These are phyloP conservation scores for Caenorhabditis tropicalis DNA, from an alignment of 1,140 invertebrate species.

Conservation along the genomic window DNA sequence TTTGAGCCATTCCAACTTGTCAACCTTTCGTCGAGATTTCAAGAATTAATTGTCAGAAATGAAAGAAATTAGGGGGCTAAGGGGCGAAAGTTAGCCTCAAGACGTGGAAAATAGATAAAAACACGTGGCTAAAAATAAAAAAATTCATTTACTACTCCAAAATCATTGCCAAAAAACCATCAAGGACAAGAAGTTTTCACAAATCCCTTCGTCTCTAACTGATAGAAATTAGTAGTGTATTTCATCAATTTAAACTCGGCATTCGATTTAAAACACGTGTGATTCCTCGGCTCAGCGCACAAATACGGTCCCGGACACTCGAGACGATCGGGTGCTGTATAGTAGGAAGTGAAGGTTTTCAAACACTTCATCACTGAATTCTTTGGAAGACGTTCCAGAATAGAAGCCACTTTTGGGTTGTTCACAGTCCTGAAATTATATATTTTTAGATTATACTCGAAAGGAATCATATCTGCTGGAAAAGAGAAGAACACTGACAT, in stretches of 20 bases:
- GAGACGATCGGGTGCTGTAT: neutral
- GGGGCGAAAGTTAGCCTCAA: neutral
- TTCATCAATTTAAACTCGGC: neutral
- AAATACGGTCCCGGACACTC: neutral
- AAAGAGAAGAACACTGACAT: too few relatives aligned
- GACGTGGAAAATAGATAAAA: too few relatives aligned
- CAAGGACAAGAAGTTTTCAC: neutral
- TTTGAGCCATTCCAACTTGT: neutral
- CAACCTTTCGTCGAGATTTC: neutral
- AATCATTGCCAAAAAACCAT: too few relatives aligned
- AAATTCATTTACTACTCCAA: too few relatives aligned
- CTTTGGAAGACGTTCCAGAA: neutral
- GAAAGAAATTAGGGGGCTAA: neutral
- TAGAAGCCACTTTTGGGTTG: neutral
- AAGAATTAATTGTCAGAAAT: neutral
- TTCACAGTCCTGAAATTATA: neutral
- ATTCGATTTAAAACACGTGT: neutral
- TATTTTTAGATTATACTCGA: too few relatives aligned
- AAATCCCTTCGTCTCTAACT: neutral
- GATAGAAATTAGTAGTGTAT: constrained; percentile 20
- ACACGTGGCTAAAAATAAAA: neutral
- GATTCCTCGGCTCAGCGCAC: neutral
- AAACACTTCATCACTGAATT: neutral
- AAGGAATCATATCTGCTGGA: too few relatives aligned
- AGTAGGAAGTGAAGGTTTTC: neutral